These are phyloP conservation scores for Mormyrus hasselquistii DNA, from an alignment of 2,797 vertebrate genomes.

Conservation along the genomic window DNA sequence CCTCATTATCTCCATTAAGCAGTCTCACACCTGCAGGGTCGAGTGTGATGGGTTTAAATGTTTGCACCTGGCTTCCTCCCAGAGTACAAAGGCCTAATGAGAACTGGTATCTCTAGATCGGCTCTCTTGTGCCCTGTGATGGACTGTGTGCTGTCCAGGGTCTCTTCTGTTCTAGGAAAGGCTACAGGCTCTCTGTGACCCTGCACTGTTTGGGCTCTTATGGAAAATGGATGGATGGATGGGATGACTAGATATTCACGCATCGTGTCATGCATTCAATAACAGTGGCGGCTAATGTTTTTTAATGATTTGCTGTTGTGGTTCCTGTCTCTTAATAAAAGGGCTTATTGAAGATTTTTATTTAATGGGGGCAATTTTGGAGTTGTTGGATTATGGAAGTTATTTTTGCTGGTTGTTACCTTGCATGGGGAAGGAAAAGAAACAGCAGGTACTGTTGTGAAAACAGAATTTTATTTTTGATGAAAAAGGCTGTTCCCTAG, in stretches of 20 bases:
- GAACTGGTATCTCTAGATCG: background rate
- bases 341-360: background rate
- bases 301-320: conserved; percentile 2
- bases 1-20: background rate
- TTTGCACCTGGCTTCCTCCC: background rate
- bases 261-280: background rate
- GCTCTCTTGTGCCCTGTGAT: background rate
- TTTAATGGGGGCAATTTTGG: background rate
- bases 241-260: background rate
- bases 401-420: background rate
- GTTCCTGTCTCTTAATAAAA: background rate
- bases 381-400: background rate
- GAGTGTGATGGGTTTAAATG: background rate
- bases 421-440: background rate
- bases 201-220: background rate
- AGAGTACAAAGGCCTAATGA: background rate
- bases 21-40: background rate
- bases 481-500: background rate
- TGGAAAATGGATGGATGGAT: background rate
- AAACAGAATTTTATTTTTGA: background rate
- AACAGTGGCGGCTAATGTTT: background rate
- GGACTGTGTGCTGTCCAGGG: background rate
- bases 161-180: background rate
- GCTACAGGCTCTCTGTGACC: background rate
- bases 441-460: background rate